Percentiles rank a stretch among this genome's conserved stretches.
Evolutionary conservation across 2,888 invertebrate species (phyloP).

Genomic region (Pediacus dermestoides): DNA sequence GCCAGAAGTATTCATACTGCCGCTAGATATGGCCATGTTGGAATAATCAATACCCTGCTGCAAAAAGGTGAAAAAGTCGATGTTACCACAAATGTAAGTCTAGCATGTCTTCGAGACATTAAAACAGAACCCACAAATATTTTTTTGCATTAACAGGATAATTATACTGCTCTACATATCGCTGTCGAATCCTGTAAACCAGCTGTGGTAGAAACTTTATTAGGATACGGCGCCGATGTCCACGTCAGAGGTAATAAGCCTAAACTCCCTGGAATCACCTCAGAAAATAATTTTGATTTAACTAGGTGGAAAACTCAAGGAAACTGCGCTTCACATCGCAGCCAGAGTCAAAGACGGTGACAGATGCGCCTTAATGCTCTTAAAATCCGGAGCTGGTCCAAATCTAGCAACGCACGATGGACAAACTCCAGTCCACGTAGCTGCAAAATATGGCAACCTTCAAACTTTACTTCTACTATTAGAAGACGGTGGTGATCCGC

Average conservation of each 20-base stretch:
- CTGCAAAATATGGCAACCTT: constrained; percentile 88
- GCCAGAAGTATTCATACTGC: constrained; percentile 98
- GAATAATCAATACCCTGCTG: constrained; percentile 92
- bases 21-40: constrained; percentile 93
- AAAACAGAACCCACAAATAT: too few relatives aligned
- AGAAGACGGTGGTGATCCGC: constrained; percentile 92
- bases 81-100: constrained; percentile 84
- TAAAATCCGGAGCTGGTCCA: constrained; percentile 96
- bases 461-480: constrained; percentile 80
- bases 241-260: constrained; percentile 72
- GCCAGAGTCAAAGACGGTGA: constrained; percentile 88
- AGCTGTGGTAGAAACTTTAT: constrained; percentile 88
- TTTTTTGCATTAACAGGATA: constrained; percentile 67
- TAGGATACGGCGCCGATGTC: constrained; percentile 96
- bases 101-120: constrained; percentile 12
- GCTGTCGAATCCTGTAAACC: constrained; percentile 95
- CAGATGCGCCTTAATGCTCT: constrained; percentile 91
- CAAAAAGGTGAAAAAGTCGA: constrained; percentile 97
- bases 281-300: constrained; percentile 8
- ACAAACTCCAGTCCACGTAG: constrained; percentile 95
- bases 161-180: constrained; percentile 96
- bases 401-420: constrained; percentile 95
- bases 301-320: constrained; percentile 76
- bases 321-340: constrained; percentile 97
- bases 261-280: too few relatives aligned